Conservation (phyloP, 2,113 vertebrate genomes). For the Sebastes schlegelii region DNA sequence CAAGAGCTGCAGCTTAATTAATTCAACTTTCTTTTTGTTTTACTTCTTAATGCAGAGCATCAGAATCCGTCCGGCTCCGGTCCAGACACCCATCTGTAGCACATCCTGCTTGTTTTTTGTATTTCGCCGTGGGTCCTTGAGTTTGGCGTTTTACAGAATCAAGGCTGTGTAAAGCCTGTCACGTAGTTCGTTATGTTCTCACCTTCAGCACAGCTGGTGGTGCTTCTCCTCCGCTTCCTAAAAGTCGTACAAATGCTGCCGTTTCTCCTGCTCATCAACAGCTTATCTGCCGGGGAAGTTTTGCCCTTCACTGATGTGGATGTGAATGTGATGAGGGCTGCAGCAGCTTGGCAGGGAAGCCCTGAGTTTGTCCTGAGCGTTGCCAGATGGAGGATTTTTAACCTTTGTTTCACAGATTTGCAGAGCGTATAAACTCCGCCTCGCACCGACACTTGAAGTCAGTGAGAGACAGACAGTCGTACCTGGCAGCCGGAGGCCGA, state of each 20-base stretch:
- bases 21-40: neutral
- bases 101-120: neutral
- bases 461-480: conserved; percentile 7
- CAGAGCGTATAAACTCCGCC: neutral
- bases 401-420: conserved; percentile 32
- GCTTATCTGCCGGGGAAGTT: neutral
- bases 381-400: conserved; percentile 45
- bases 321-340: neutral
- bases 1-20: neutral
- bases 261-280: neutral
- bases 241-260: neutral
- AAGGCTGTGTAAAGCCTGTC: neutral
- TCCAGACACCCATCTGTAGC: neutral
- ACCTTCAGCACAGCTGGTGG: conserved; percentile 12
- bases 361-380: conserved; percentile 7
- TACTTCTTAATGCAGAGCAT: neutral
- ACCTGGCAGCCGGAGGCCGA: conserved; percentile 13
- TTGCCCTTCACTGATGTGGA: conserved; percentile 12
- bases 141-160: conserved; percentile 3
- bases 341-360: conserved; percentile 17
- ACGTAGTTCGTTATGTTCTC: neutral
- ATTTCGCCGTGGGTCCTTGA: neutral
- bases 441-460: conserved; percentile 29
- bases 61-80: neutral
- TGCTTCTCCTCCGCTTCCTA: conserved; percentile 2